Percentiles rank a stretch among this genome's conserved stretches.
Evolutionary conservation across 1,140 invertebrate species (phyloP).

Genomic region (Triops longicaudatus): DNA sequence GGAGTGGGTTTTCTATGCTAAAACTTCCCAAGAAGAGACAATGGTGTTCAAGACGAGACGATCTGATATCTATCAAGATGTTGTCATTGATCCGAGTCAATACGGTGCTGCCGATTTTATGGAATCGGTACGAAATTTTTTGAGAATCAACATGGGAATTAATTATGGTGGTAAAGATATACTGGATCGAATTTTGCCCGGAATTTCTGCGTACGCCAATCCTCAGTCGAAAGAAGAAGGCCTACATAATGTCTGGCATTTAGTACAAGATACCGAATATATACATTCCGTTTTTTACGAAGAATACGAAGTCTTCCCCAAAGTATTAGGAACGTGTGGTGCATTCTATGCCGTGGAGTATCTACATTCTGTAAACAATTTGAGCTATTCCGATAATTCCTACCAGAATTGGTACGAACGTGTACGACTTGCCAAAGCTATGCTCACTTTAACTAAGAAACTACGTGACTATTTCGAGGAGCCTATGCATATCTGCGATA

Average conservation of each 20-base stretch:
- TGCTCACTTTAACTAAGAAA: slow-evolving; percentile 51
- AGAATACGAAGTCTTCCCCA: slow-evolving; percentile 52
- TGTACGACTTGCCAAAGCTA: slow-evolving; percentile 48
- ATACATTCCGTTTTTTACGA: slow-evolving; percentile 48
- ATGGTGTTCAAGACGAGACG: background rate
- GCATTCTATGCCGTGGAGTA: slow-evolving; percentile 52
- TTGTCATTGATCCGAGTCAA: background rate
- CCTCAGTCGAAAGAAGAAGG: background rate
- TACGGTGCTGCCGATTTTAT: background rate
- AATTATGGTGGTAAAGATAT: background rate
- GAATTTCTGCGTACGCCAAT: background rate
- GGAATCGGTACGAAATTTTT: background rate
- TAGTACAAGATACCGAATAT: slow-evolving; percentile 58
- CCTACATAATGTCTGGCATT: slow-evolving; percentile 47
- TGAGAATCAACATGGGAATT: background rate
- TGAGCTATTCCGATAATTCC: slow-evolving; percentile 34
- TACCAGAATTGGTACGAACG: slow-evolving; percentile 44
- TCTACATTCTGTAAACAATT: slow-evolving; percentile 41
- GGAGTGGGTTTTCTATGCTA: background rate
- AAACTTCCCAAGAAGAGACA: background rate
- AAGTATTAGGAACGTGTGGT: slow-evolving; percentile 56
- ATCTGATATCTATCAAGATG: background rate
- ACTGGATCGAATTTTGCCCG: slow-evolving; percentile 1
- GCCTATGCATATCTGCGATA: slow-evolving; percentile 54
- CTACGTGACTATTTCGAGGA: slow-evolving; percentile 49